phyloP scores from a whole-genome alignment of 2,888 invertebrate genomes.

The Eupeodes latifasciatus region DNA sequence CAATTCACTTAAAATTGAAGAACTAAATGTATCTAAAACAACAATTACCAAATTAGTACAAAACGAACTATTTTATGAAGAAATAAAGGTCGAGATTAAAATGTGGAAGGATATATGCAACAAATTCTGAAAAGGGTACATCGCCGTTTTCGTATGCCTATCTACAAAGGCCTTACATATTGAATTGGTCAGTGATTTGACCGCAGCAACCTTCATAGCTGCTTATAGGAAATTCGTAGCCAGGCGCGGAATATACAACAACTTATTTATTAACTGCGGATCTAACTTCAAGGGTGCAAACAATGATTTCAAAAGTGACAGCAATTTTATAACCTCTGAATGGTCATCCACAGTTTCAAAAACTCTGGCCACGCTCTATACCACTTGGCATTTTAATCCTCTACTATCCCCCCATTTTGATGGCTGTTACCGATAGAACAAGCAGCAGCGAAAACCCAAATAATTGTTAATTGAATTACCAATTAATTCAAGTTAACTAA shows the following conservation, averaged over 20 bases:
- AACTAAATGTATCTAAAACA: no score
- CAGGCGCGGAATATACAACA: constrained; percentile 16
- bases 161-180: constrained; percentile 43
- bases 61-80: no score
- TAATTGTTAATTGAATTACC: no score
- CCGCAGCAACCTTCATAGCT: constrained; percentile 36
- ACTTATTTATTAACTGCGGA: constrained; percentile 24
- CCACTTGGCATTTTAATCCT: no score
- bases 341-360: no score
- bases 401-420: no score
- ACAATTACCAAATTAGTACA: no score
- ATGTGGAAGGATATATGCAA: constrained; percentile 49
- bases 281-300: constrained; percentile 59
- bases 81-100: constrained; percentile 39
- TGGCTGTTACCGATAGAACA: no score
- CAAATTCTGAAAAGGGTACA: constrained; percentile 40
- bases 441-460: no score
- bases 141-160: constrained; percentile 36
- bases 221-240: constrained; percentile 30
- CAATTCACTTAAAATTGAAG: no score
- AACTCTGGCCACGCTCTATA: no score
- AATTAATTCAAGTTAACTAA: no score
- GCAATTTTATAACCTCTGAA: not conserved
- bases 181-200: constrained; percentile 36
- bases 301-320: not conserved